Base-by-base conservation (phyloP, 2,888 invertebrate genomes). In the Leucoptera coffeella region DNA sequence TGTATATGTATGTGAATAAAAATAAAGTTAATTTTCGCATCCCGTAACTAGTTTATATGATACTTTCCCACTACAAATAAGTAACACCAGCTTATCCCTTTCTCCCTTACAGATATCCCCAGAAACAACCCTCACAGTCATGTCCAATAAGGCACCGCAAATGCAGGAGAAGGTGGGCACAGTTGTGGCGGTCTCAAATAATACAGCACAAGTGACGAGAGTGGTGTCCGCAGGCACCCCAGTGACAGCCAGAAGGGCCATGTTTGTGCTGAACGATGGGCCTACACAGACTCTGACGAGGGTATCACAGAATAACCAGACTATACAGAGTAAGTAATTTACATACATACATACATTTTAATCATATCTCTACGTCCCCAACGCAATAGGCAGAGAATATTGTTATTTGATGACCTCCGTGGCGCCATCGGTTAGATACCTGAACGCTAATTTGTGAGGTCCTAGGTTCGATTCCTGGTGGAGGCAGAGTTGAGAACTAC, bases 191-290 rank as follows among this genome's bases (percentile, higher is more conserved):
- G 64, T 62, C 2, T 56, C 64, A 2, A 67, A 65, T 28, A 45
- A 62, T 2, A 60, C 59, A 8, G 60, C 65, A 2, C 67, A 67
- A 35, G 50, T 65, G 1, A 67, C 67, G 0, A 51, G 67, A 28
- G 67, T 69, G 2, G 60, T 69, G 6, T 55, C 65, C 0, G 45
- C 62, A 0, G 65, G 61, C 0, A 53, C 53, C 1, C 64, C 64
- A 0, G 50, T 55, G 2, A 43, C 53, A 0, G 50, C 51, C 1
- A 37, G 69, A 24, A 42, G 71, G 33, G 60, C 64, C 4, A 69
- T 72, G 71, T 71, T 71, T 49, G 61, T 72, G n/a, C 43, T 72
- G 8, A 71, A 69, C 30, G 69, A 72, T 29, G 43, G 59, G 4
- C 55, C 62, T 1, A 42, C 54, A 1, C 71, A 69, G 30, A 57